phyloP scores from a whole-genome alignment of 2,113 vertebrate genomes.

The Oreocharis arfaki region DNA sequence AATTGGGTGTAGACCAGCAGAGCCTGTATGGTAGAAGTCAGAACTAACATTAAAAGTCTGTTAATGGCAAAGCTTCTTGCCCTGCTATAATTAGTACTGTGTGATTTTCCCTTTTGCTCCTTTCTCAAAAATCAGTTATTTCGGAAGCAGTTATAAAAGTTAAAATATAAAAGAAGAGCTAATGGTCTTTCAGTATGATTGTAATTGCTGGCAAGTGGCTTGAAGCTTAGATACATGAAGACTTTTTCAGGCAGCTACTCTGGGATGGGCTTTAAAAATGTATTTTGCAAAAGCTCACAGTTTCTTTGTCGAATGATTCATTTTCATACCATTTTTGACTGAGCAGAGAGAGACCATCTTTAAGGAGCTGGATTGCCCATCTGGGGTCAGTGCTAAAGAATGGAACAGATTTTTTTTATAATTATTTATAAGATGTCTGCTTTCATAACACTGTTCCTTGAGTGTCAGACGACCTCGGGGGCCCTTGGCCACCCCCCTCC shows the following conservation, averaged over 20 bases:
- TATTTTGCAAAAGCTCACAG: neutral
- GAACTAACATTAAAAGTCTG: neutral
- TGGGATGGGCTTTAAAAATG: neutral
- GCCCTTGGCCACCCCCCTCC: conserved; percentile 17
- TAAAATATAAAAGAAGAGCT: neutral
- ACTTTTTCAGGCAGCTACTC: neutral
- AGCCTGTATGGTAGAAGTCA: neutral
- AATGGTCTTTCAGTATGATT: neutral
- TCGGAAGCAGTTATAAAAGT: neutral
- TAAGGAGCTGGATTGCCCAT: conserved; percentile 40
- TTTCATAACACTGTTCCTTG: conserved; percentile 63
- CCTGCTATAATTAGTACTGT: neutral
- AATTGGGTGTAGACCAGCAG: neutral
- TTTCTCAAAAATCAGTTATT: neutral
- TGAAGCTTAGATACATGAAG: neutral
- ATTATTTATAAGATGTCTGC: conserved; percentile 81
- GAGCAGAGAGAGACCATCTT: conserved; percentile 38
- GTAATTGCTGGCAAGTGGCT: neutral
- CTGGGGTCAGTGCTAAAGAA: conserved; percentile 63
- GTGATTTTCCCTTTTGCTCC: neutral
- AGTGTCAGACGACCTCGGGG: conserved; percentile 64
- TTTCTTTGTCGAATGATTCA: conserved; percentile 26
- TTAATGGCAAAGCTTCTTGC: neutral
- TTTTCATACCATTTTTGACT: conserved; percentile 45
- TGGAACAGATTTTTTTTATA: conserved; percentile 74